Conservation (phyloP, 2,797 vertebrate genomes). For the Rhinogobio ventralis region DNA sequence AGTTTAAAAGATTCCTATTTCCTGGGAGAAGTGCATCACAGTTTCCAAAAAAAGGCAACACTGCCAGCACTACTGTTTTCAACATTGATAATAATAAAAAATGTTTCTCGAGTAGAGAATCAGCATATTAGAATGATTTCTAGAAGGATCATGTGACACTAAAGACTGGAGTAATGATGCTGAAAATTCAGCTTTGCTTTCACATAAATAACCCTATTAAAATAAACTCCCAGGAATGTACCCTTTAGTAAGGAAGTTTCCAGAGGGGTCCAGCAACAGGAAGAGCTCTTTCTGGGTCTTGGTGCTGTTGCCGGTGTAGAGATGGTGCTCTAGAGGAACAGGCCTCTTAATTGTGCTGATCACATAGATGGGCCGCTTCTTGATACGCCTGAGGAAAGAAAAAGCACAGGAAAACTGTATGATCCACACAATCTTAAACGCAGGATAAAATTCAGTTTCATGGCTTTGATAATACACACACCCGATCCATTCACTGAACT, state of each 20-base stretch:
- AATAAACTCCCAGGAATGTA: slow-evolving; percentile 58
- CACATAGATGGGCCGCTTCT: slow-evolving; percentile 89
- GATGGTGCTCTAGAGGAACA: slow-evolving; percentile 88
- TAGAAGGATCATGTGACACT: neutral
- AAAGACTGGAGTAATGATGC: neutral
- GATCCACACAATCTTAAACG: neutral
- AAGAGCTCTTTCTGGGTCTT: slow-evolving; percentile 92
- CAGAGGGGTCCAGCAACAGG: slow-evolving; percentile 82
- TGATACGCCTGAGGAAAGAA: slow-evolving; percentile 80
- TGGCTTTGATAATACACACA: slow-evolving; percentile 60
- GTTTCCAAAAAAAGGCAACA: neutral
- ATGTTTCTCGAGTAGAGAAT: neutral
- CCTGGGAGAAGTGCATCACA: neutral
- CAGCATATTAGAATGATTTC: neutral
- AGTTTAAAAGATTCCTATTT: neutral
- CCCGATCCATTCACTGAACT: slow-evolving; percentile 97
- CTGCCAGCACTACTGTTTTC: neutral
- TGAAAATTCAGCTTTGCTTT: neutral
- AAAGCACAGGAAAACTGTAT: neutral
- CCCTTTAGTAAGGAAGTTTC: slow-evolving; percentile 90
- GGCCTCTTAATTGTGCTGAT: slow-evolving; percentile 90
- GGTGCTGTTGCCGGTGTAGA: slow-evolving; percentile 93
- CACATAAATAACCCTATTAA: neutral
- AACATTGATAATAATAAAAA: neutral
- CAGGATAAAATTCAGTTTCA: neutral